phyloP scores from a whole-genome alignment of 2,888 invertebrate genomes.

The Parnassius smintheus region DNA sequence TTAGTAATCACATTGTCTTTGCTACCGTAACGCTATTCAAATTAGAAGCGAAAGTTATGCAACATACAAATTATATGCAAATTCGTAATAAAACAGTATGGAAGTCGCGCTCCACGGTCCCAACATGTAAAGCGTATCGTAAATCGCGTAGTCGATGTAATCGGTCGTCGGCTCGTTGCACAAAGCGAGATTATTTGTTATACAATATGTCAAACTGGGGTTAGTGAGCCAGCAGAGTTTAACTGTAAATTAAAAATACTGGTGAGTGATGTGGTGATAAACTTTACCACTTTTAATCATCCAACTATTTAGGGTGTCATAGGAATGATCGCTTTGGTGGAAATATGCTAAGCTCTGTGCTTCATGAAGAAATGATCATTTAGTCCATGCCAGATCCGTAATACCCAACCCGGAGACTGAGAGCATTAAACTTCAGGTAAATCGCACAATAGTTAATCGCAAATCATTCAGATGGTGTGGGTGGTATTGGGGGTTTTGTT shows the following conservation, averaged over 20 bases:
- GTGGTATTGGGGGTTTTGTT: too few species aligned
- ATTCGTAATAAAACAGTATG: slow-evolving; percentile 27
- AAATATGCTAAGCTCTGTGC: too few species aligned
- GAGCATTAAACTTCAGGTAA: too few species aligned
- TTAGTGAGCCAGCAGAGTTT: slow-evolving; percentile 3
- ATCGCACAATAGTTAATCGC: too few species aligned
- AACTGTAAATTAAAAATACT: background rate
- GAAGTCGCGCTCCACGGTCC: slow-evolving; percentile 23
- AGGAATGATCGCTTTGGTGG: too few species aligned
- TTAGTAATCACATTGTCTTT: slow-evolving; percentile 12
- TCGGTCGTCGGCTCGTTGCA: slow-evolving; percentile 25
- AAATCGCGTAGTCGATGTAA: slow-evolving; percentile 27
- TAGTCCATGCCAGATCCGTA: too few species aligned
- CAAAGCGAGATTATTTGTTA: slow-evolving; percentile 21
- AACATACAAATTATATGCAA: slow-evolving; percentile 28
- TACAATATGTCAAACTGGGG: slow-evolving; percentile 22
- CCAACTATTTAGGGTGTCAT: too few species aligned
- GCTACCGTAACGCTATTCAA: slow-evolving; percentile 18
- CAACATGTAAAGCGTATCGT: slow-evolving; percentile 26
- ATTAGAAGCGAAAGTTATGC: slow-evolving; percentile 21
- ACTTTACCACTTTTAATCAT: too few species aligned
- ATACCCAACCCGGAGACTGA: too few species aligned
- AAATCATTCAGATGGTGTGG: too few species aligned
- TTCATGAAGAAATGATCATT: too few species aligned
- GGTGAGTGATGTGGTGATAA: too few species aligned